Evolutionary conservation across 2,888 invertebrate species (phyloP), one percentile per base, ranked within the genome.

Genomic region (Proisotoma minuta): DNA sequence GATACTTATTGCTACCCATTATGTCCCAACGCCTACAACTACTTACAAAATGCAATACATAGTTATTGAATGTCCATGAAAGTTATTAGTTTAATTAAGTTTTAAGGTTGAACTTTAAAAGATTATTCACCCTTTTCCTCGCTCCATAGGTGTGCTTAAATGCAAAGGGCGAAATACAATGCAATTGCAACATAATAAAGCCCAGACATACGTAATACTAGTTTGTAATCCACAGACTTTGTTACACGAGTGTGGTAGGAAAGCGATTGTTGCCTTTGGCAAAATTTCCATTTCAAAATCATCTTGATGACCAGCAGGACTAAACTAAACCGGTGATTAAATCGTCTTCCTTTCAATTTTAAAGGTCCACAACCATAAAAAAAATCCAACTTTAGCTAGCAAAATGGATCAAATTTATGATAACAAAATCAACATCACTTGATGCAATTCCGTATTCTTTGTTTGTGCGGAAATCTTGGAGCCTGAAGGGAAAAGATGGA

Each of bases 201-300:
- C n/a, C n/a, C n/a, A n/a, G n/a, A n/a, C n/a, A n/a, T n/a, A n/a
- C n/a, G n/a, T n/a, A n/a, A n/a, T n/a, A n/a, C n/a, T n/a, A n/a
- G n/a, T n/a, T n/a, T n/a, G n/a, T n/a, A n/a, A n/a, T n/a, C n/a
- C n/a, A n/a, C n/a, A n/a, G n/a, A n/a, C n/a, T n/a, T n/a, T n/a
- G n/a, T n/a, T n/a, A n/a, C n/a, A n/a, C n/a, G n/a, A n/a, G n/a
- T n/a, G n/a, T n/a, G n/a, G n/a, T n/a, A n/a, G n/a, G n/a, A n/a
- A n/a, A n/a, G 43, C n/a, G 10, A 49, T 49, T 49, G 26, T 49
- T 23, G 49, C 49, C 49, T 23, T 23, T 49, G 49, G 49, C 49
- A 23, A 49, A 49, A 49, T 23, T 49, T 49, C 49, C 49, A 49
- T 49, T 49, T 23, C 26, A 24, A 49, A 49, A 22, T 24, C n/a